These are phyloP conservation scores for Pseudomyrmex cubaensis DNA, from an alignment of 1,140 invertebrate genomes.

Conservation along the genomic window DNA sequence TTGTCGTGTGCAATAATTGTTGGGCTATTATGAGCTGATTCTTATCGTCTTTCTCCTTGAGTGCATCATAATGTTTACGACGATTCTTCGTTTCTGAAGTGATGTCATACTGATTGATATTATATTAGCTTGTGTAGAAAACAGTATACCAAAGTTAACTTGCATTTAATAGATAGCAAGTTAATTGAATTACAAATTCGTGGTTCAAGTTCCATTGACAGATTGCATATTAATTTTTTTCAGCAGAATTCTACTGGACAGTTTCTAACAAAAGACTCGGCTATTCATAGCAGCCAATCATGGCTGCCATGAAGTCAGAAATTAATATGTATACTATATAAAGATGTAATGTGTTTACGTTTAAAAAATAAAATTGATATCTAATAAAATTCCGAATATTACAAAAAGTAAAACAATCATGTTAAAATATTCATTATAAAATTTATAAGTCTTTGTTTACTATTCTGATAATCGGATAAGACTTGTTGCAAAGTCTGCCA, in stretches of 20 bases:
- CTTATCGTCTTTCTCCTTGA: conserved; percentile 75
- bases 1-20: conserved; percentile 69
- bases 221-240: not conserved
- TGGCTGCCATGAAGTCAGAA: too few relatives aligned
- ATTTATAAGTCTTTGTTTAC: conserved; percentile 62
- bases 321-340: too few relatives aligned
- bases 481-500: conserved; percentile 67
- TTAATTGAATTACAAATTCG: not conserved
- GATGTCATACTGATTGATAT: conserved; percentile 18
- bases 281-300: too few relatives aligned
- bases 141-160: conserved; percentile 1
- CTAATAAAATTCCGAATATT: not conserved
- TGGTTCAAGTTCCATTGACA: not conserved
- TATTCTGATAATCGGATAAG: conserved; percentile 73
- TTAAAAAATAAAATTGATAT: too few relatives aligned
- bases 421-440: not conserved
- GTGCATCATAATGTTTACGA: conserved; percentile 69
- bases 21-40: conserved; percentile 72
- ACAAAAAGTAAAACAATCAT: conserved; percentile 2
- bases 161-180: not conserved
- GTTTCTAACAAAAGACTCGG: too few relatives aligned
- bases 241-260: not conserved
- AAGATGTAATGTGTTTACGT: too few relatives aligned
- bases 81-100: conserved; percentile 67
- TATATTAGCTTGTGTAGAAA: conserved; percentile 3